Base-by-base conservation (phyloP, 1,140 invertebrate species). In the Goniozus legneri region DNA sequence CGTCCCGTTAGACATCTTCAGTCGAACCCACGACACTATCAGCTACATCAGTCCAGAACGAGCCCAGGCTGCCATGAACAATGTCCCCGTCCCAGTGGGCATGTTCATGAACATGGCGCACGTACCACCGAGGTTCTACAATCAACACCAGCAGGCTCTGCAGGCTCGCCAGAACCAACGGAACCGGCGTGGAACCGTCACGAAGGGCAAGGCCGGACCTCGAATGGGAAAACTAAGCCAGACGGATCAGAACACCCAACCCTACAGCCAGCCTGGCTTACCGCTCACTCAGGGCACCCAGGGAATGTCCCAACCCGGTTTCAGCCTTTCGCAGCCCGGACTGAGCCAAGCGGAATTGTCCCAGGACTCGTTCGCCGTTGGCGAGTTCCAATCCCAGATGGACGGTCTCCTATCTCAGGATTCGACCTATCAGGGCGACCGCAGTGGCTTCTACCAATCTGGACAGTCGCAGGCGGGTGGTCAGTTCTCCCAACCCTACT, bases 71-170 rank as follows among this genome's bases (percentile, higher is more conserved):
- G 81, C 86, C 8, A 76, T 90, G 60, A 84, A 84, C 51, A 88
- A 86, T 50, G 80, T 91, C 35, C 92, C 93, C 0, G 92, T 97
- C 3, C 91, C 92, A 0, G 84, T 94, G n/a, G 92, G 92, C 15
- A 93, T 95, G 89, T 94, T 95, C 57, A 91, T 95, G 85, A 92
- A 92, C 61, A 91, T 92, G 89, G 83, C 88, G 7, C 89, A 91
- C 46, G 83, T 93, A 24, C 89, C 89, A n/a, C 89, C 89, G 2
- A 70, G 89, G 3, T 93, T 92, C 69, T 91, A 89, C 55, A 90
- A 91, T 60, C 89, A 91, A 56, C 87, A 89, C 54, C 85, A 86
- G 49, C 85, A 87, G 56, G 84, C 85, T 0, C 52, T 85, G 31
- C 77, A 84, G 62, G 82, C 76, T 1, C 65, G 77, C 19, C 82